Conservation (phyloP, 2,888 invertebrate species). For the Andrena camellia region DNA sequence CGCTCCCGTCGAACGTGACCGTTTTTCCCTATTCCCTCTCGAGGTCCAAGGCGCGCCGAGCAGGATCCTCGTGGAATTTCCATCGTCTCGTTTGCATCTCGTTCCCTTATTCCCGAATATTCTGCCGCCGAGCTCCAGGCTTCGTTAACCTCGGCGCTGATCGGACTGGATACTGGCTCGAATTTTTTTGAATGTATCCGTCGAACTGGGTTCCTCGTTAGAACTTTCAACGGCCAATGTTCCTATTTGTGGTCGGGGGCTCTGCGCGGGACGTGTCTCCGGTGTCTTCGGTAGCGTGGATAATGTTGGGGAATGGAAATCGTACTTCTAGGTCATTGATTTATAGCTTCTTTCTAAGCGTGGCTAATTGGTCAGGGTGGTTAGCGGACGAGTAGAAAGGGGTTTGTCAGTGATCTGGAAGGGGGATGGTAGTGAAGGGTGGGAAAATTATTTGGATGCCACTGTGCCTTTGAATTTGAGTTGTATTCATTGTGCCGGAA, state of each 20-base stretch:
- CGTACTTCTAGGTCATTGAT: too few species aligned
- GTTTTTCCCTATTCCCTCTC: slow-evolving; percentile 16
- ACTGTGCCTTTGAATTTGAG: background rate
- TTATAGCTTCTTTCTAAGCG: too few species aligned
- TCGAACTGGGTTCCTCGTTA: background rate
- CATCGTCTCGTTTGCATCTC: slow-evolving; percentile 9
- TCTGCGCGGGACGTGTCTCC: background rate
- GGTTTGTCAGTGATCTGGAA: background rate
- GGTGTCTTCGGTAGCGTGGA: background rate
- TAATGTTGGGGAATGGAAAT: background rate
- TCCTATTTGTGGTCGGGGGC: slow-evolving; percentile 18
- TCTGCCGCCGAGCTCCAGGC: background rate
- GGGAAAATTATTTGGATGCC: background rate
- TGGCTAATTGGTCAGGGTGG: too few species aligned
- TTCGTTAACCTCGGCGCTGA: background rate
- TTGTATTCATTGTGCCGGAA: too few species aligned
- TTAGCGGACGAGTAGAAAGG: background rate
- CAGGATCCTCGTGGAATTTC: background rate
- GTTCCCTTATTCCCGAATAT: background rate
- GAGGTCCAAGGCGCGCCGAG: background rate
- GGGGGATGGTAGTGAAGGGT: background rate
- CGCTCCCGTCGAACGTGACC: slow-evolving; percentile 24
- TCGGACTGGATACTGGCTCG: background rate
- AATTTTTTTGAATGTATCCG: background rate
- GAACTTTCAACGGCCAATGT: slow-evolving; percentile 9